These are phyloP conservation scores for Aix galericulata DNA, from an alignment of 2,113 vertebrate genomes.

Conservation along the genomic window DNA sequence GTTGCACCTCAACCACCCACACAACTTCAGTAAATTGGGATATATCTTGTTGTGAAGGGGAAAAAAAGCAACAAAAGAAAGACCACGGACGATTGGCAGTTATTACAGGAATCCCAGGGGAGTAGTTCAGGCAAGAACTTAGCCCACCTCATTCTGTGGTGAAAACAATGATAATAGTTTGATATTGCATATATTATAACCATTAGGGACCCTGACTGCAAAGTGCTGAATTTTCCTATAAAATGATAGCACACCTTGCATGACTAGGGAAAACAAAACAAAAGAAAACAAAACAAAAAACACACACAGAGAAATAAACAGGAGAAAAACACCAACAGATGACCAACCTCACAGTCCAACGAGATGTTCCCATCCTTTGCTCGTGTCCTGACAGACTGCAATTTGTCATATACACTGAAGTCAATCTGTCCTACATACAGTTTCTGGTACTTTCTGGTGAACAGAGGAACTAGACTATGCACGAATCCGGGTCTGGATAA, in stretches of 20 bases:
- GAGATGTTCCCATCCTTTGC: slow-evolving; percentile 41
- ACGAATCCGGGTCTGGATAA: neutral
- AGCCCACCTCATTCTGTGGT: neutral
- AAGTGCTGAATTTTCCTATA: neutral
- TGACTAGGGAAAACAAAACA: neutral
- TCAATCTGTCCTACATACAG: slow-evolving; percentile 12
- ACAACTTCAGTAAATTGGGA: neutral
- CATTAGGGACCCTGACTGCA: neutral
- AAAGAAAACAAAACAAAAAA: neutral
- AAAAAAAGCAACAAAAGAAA: neutral
- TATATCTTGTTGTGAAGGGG: neutral
- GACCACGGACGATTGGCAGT: neutral
- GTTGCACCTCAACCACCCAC: neutral
- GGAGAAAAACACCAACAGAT: neutral
- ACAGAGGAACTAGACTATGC: slow-evolving; percentile 6
- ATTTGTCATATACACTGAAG: slow-evolving; percentile 1
- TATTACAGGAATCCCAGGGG: neutral
- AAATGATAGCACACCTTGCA: neutral
- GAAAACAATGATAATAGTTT: neutral
- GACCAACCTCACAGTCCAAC: slow-evolving; percentile 56
- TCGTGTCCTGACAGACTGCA: slow-evolving; percentile 52
- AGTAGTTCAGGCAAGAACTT: neutral
- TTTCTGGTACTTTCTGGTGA: neutral
- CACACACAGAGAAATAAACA: rapidly evolving
- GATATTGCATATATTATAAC: neutral